A percentile compares a stretch with the other conserved stretches of the same genome.
These are phyloP conservation scores for Lordiphosa andalusiaca DNA, from an alignment of 2,888 invertebrate genomes.

Conservation along the genomic window DNA sequence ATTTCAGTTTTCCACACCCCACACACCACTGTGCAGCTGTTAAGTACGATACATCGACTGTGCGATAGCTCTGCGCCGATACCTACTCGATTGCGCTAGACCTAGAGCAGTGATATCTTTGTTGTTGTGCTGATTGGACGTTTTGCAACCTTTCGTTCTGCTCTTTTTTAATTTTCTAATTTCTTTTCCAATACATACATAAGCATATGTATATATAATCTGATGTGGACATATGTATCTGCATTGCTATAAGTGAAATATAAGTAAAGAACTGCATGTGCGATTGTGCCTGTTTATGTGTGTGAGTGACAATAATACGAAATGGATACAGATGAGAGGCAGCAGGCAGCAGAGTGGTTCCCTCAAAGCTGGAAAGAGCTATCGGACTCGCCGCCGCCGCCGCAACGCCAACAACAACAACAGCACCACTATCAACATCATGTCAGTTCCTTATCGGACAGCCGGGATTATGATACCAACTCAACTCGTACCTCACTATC, in stretches of 20 bases:
- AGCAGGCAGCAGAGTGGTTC: slow-evolving; percentile 20
- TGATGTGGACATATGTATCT: slow-evolving; percentile 28
- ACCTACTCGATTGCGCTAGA: too few species aligned
- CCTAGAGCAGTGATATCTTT: slow-evolving; percentile 1
- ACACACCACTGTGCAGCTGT: too few species aligned
- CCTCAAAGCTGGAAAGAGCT: slow-evolving; percentile 29
- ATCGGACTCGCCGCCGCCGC: too few species aligned
- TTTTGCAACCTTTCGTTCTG: slow-evolving; percentile 4
- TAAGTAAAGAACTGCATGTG: slow-evolving; percentile 55
- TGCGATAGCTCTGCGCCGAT: too few species aligned
- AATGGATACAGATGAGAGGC: slow-evolving; percentile 50
- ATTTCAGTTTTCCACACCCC: too few species aligned
- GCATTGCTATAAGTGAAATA: slow-evolving; percentile 52
- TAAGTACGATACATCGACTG: too few species aligned
- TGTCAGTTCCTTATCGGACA: slow-evolving; percentile 68
- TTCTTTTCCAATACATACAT: slow-evolving; percentile 21
- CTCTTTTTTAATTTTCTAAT: slow-evolving; percentile 10
- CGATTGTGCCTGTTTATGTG: slow-evolving; percentile 27
- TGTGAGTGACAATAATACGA: slow-evolving; percentile 43
- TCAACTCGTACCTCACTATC: slow-evolving; percentile 63
- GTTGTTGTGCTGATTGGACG: slow-evolving; percentile 6
- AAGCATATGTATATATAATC: slow-evolving; percentile 22
- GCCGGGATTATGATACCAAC: slow-evolving; percentile 70
- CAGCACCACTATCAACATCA: slow-evolving; percentile 44
- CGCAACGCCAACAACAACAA: slow-evolving; percentile 18